These are phyloP conservation scores for Zaprionus africanus DNA, from an alignment of 1,140 invertebrate genomes.

Conservation along the genomic window DNA sequence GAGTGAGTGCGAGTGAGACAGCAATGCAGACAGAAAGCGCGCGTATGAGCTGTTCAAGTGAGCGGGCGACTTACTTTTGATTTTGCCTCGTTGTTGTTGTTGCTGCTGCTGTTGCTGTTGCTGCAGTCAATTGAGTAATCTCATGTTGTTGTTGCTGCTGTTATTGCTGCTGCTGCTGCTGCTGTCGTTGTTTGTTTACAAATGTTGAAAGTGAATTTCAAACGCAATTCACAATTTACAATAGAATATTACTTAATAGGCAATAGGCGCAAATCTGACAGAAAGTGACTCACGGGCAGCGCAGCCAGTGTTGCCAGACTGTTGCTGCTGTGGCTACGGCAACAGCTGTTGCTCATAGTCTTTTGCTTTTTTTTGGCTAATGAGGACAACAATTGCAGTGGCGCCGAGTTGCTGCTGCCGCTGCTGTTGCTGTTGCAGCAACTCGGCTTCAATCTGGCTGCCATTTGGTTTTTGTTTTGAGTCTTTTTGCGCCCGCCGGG, in stretches of 20 bases:
- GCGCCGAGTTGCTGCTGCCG: slow-evolving; percentile 4
- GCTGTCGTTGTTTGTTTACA: slow-evolving; percentile 52
- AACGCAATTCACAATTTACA: slow-evolving; percentile 74
- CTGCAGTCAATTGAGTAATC: slow-evolving; percentile 65
- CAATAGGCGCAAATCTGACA: slow-evolving; percentile 53
- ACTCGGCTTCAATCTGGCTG: slow-evolving; percentile 33
- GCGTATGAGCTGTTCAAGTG: slow-evolving; percentile 38
- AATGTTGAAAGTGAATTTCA: slow-evolving; percentile 79
- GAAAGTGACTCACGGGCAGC: slow-evolving; percentile 36
- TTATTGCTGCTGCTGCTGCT: slow-evolving; percentile 44
- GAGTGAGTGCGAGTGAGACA: slow-evolving; percentile 1
- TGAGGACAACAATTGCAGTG: slow-evolving; percentile 53
- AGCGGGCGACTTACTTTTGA: slow-evolving; percentile 75
- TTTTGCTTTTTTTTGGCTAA: slow-evolving; percentile 34
- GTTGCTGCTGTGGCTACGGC: not conserved
- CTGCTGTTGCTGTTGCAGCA: slow-evolving; percentile 38
- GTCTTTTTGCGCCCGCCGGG: slow-evolving; percentile 31
- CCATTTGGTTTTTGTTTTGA: slow-evolving; percentile 32
- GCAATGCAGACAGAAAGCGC: not conserved
- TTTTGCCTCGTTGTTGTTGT: slow-evolving; percentile 19
- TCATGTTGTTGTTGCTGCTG: slow-evolving; percentile 32
- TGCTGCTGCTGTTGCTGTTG: slow-evolving; percentile 12
- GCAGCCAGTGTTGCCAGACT: slow-evolving; percentile 35
- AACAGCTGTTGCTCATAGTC: slow-evolving; percentile 11
- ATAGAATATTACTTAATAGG: slow-evolving; percentile 81